Evolutionary conservation across 2,888 invertebrate genomes (phyloP), one percentile per base, ranked within the genome.

Genomic region (Scaeva pyrastri): DNA sequence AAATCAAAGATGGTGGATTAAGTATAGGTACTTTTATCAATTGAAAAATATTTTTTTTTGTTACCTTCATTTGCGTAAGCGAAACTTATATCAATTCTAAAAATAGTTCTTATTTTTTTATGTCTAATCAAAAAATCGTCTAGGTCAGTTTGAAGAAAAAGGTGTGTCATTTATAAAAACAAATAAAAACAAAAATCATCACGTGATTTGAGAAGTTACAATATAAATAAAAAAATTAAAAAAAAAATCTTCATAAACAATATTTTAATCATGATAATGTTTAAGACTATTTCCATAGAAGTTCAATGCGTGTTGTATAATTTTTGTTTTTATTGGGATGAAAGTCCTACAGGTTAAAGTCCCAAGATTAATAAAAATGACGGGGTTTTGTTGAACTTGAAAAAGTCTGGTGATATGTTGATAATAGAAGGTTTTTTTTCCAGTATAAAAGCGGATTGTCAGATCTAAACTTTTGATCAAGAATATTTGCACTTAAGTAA

Each of bases 341-440:
- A 52, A 52, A 26, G 21, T 50, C 50, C 4, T 48, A 19, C 11
- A 11, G 52, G 14, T 5, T 21, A 52, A 52, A 52, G 52, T 52
- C 52, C 14, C 0, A 52, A 14, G 52, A 14, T 21, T 14, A 14
- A 23, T 26, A 3, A 39, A n/a, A 4, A 52, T 52, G 52, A 26
- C n/a, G 23, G n/a, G 23, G 23, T 23, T 52, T 52, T 52, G 23
- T 52, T 52, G 23, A 52, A 26, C 14, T 52, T 52, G 52, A 52
- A 26, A 21, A 10, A 12, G 14, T 23, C 23, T 23, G 12, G 12
- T 39, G 14, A 14, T 52, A n/a, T 23, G 8, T 26, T 50, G 50
- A 50, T 50, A 23, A 50, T 12, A 12, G 2, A n/a, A 7, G 0
- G 12, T 21, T 6, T 7, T 16, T n/a, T 6, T 10, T 2, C n/a